Percentiles rank a stretch among this genome's conserved stretches.
Conservation (phyloP, 2,797 vertebrate species). For the Gymnoscopelus microlampas region DNA sequence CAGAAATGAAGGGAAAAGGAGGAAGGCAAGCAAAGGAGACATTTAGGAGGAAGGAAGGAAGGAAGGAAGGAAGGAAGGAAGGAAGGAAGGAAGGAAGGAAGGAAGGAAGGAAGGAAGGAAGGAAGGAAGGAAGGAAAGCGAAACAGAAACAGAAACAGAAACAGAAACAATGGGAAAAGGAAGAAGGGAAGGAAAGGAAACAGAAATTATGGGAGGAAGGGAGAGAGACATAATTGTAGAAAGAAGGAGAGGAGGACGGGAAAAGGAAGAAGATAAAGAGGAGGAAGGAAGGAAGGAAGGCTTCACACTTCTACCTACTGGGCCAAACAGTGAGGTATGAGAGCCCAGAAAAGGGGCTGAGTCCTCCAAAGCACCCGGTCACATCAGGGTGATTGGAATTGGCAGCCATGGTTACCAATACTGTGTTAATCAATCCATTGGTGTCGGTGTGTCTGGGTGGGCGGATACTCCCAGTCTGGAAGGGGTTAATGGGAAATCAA, state of each 20-base stretch:
- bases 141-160: too few species aligned
- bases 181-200: not conserved
- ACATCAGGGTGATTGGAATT: conserved; percentile 55
- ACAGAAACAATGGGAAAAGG: not conserved
- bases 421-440: conserved; percentile 77
- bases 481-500: conserved; percentile 87
- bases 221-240: not conserved
- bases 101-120: not conserved
- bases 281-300: not conserved
- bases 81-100: not conserved
- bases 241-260: not conserved
- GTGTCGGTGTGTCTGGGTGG: conserved; percentile 73
- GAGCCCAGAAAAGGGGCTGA: not conserved
- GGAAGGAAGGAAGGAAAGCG: not conserved
- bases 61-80: not conserved
- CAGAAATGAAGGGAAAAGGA: conserved; percentile 3
- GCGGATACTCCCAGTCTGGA: conserved; percentile 75
- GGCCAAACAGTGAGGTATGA: too few species aligned
- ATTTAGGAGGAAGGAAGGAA: not conserved
- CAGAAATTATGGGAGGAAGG: not conserved
- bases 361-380: conserved; percentile 22
- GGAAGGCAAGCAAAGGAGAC: conserved; percentile 3
- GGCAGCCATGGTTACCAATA: conserved; percentile 70
- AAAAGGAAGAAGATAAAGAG: not conserved
- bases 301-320: too few species aligned